Percentiles rank a stretch among this genome's conserved stretches.
These are phyloP conservation scores for Endotricha flammealis DNA, from an alignment of 2,888 invertebrate species.

Conservation along the genomic window DNA sequence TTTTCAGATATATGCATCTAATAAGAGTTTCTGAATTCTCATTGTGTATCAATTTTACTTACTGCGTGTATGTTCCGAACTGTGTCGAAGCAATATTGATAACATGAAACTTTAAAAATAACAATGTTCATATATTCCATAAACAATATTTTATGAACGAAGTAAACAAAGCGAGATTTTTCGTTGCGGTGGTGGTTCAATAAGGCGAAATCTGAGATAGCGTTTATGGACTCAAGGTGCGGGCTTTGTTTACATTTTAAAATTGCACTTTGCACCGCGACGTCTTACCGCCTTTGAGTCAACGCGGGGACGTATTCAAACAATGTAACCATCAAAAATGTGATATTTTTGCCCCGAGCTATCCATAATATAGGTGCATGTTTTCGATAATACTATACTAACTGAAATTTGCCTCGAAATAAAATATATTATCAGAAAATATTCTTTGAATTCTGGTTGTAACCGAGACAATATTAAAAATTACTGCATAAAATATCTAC, in stretches of 20 bases:
- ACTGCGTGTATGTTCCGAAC: too few relatives aligned
- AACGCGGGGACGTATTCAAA: constrained; percentile 63
- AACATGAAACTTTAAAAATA: too few relatives aligned
- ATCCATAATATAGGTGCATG: constrained; percentile 26
- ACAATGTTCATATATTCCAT: not conserved
- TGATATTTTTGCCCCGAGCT: constrained; percentile 45
- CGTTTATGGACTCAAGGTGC: constrained; percentile 66
- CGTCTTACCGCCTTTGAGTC: constrained; percentile 62
- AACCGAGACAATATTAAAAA: not conserved
- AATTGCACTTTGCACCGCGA: constrained; percentile 75
- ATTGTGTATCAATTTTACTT: too few relatives aligned
- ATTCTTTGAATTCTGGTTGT: not conserved
- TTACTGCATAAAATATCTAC: not conserved
- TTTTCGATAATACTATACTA: too few relatives aligned
- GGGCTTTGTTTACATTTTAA: constrained; percentile 74
- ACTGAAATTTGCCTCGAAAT: not conserved
- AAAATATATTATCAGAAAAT: not conserved
- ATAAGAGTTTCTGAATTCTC: too few relatives aligned
- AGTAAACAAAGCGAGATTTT: constrained; percentile 44
- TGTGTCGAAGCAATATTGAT: too few relatives aligned
- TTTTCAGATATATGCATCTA: not conserved
- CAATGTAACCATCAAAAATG: constrained; percentile 69
- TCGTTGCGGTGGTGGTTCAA: constrained; percentile 55
- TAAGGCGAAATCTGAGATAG: constrained; percentile 66
- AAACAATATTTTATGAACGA: constrained; percentile 27